Conservation (phyloP, 2,888 invertebrate species). For the Lycocerus yunnanus region DNA sequence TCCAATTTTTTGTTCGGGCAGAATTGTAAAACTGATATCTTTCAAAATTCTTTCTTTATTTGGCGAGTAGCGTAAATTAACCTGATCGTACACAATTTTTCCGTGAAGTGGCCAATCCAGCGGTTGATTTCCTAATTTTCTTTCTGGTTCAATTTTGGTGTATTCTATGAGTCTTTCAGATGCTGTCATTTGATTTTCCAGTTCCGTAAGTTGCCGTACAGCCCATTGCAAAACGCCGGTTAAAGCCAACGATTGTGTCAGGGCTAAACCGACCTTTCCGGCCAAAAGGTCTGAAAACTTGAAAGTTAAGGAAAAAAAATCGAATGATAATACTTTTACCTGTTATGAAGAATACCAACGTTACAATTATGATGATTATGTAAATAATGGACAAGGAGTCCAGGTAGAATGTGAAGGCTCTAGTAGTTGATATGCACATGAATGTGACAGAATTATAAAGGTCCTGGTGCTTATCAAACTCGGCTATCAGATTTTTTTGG, state of each 20-base stretch:
- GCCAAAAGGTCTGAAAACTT: slow-evolving; percentile 59
- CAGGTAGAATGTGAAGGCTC: slow-evolving; percentile 47
- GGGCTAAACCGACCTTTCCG: slow-evolving; percentile 78
- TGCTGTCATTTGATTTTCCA: slow-evolving; percentile 79
- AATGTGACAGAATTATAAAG: slow-evolving; percentile 46
- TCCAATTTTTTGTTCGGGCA: slow-evolving; percentile 72
- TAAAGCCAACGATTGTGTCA: slow-evolving; percentile 78
- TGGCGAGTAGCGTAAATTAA: slow-evolving; percentile 73
- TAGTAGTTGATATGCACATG: slow-evolving; percentile 43
- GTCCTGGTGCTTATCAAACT: slow-evolving; percentile 50
- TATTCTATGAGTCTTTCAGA: slow-evolving; percentile 75
- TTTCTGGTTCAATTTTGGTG: slow-evolving; percentile 55
- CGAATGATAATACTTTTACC: neutral
- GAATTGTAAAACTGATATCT: slow-evolving; percentile 67
- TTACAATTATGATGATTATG: slow-evolving; percentile 29
- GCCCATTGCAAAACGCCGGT: slow-evolving; percentile 71
- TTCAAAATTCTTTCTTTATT: slow-evolving; percentile 75
- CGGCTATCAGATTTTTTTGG: slow-evolving; percentile 42
- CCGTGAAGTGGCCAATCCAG: slow-evolving; percentile 76
- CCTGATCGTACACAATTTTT: slow-evolving; percentile 66
- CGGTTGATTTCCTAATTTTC: slow-evolving; percentile 55
- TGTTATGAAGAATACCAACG: slow-evolving; percentile 17
- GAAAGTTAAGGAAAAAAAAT: neutral
- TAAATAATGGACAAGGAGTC: slow-evolving; percentile 45
- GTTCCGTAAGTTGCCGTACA: slow-evolving; percentile 84